These are phyloP conservation scores for Apomyelois bistriatella DNA, from an alignment of 2,888 invertebrate genomes.

Conservation along the genomic window DNA sequence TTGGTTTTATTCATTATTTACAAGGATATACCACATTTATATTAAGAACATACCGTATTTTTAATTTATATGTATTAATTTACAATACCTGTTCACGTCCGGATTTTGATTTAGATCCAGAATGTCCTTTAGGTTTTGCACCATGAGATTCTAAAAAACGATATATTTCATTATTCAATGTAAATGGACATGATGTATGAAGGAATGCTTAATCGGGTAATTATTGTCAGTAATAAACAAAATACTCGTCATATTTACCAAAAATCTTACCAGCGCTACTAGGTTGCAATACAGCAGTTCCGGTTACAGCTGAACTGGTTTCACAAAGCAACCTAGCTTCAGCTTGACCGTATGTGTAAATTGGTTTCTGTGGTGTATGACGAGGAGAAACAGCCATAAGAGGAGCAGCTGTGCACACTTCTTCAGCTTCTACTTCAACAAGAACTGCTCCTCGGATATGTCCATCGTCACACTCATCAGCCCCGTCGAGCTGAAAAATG, in stretches of 20 bases:
- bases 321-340: slow-evolving; percentile 74
- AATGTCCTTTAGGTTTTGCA: slow-evolving; percentile 41
- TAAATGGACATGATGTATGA: too few species aligned
- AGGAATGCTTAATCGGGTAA: too few species aligned
- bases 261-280: slow-evolving; percentile 51
- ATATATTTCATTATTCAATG: too few species aligned
- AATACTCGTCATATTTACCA: neutral
- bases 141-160: slow-evolving; percentile 49
- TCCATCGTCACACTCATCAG: slow-evolving; percentile 55
- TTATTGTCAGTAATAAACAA: too few species aligned
- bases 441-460: slow-evolving; percentile 86
- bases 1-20: slow-evolving; percentile 16
- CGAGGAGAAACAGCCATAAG: slow-evolving; percentile 82
- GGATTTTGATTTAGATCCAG: slow-evolving; percentile 46
- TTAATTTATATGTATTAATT: too few species aligned
- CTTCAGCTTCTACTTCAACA: slow-evolving; percentile 90
- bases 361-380: slow-evolving; percentile 84
- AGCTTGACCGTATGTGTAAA: slow-evolving; percentile 84
- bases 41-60: too few species aligned
- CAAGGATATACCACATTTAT: too few species aligned
- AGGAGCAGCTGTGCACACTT: slow-evolving; percentile 88
- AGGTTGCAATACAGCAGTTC: slow-evolving; percentile 65
- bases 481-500: slow-evolving; percentile 43
- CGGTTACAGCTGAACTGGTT: slow-evolving; percentile 65
- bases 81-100: slow-evolving; percentile 64